Evolutionary conservation across 1,140 invertebrate genomes (phyloP).

Genomic region (Schmidtea mediterranea): DNA sequence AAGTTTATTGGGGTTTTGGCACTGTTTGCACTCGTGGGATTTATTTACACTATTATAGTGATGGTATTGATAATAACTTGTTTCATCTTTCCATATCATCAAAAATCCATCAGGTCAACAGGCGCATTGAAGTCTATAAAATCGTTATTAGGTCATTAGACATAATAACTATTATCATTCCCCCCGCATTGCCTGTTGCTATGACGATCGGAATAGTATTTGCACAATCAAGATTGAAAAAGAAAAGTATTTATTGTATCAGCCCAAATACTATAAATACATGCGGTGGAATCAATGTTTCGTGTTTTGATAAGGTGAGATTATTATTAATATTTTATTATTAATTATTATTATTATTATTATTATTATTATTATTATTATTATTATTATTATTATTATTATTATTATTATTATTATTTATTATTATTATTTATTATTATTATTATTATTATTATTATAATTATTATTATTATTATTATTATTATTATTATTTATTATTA

Average conservation of each 20-base stretch:
- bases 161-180: slow-evolving; percentile 73
- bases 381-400: no score
- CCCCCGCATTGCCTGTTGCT: slow-evolving; percentile 68
- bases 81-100: no score
- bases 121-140: no score
- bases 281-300: slow-evolving; percentile 62
- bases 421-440: no score
- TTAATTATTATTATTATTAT: no score
- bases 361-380: no score
- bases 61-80: slow-evolving; percentile 35
- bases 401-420: no score
- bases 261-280: slow-evolving; percentile 64
- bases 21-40: slow-evolving; percentile 43
- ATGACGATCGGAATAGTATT: slow-evolving; percentile 65
- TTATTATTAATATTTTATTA: no score
- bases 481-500: no score
- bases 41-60: slow-evolving; percentile 51
- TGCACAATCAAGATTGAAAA: slow-evolving; percentile 50
- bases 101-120: no score
- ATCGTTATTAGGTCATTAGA: slow-evolving; percentile 51
- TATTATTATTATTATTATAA: no score
- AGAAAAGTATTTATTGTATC: slow-evolving; percentile 57
- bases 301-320: slow-evolving; percentile 74
- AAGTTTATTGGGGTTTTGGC: slow-evolving; percentile 59
- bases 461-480: no score